Percentiles rank a stretch among this genome's conserved stretches.
phyloP scores from a whole-genome alignment of 2,113 vertebrate species.

The Eupsittula cactorum region DNA sequence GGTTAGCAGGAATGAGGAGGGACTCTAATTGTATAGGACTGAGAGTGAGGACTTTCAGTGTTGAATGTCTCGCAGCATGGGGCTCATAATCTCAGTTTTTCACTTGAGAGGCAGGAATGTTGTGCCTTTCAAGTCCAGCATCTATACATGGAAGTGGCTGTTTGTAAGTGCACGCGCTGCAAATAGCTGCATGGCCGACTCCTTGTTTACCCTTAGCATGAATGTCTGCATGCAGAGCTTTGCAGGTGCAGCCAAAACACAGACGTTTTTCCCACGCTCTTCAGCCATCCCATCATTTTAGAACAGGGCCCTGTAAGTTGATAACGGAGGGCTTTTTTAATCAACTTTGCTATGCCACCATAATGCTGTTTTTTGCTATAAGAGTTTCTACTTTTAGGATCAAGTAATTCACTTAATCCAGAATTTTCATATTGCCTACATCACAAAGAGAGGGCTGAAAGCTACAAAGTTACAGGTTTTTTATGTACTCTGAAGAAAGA shows the following conservation, averaged over 20 bases:
- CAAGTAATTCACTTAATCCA: not conserved
- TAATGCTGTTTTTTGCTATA: not conserved
- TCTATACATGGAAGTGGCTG: not conserved
- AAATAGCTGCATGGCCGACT: not conserved
- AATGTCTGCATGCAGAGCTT: not conserved
- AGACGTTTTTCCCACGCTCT: slow-evolving; percentile 22
- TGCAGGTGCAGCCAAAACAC: slow-evolving; percentile 27
- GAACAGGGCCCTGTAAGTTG: not conserved
- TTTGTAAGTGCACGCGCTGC: not conserved
- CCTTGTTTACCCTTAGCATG: slow-evolving; percentile 4
- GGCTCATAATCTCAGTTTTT: not conserved
- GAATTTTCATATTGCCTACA: not conserved
- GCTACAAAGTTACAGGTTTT: not conserved
- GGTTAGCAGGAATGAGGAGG: not conserved
- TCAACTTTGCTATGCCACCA: not conserved
- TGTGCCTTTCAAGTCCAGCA: not conserved
- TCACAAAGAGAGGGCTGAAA: not conserved
- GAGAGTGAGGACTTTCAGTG: not conserved
- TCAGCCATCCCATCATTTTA: not conserved
- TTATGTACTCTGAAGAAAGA: not conserved
- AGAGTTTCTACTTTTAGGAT: not conserved
- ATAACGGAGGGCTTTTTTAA: not conserved
- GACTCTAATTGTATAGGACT: not conserved
- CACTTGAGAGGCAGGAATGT: not conserved
- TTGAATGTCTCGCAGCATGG: not conserved